Evolutionary conservation across 2,113 vertebrate genomes (phyloP).

Genomic region (Gobius niger): DNA sequence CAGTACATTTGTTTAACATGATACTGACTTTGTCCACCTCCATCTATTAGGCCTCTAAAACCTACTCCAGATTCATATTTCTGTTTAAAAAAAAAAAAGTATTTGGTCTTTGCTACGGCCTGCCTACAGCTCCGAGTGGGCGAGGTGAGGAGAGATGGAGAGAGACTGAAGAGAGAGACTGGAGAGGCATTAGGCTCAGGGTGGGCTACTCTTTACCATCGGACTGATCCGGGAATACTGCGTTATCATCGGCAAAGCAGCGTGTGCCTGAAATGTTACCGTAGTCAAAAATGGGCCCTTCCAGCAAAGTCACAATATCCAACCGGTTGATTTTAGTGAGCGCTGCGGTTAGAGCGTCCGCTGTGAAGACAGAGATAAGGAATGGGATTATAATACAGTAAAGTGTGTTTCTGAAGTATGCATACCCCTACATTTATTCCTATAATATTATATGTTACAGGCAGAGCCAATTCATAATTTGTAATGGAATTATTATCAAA

Average conservation of each 20-base stretch:
- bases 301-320: slow-evolving; percentile 99
- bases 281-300: slow-evolving; percentile 99
- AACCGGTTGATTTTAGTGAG: slow-evolving; percentile 99
- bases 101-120: slow-evolving; percentile 56
- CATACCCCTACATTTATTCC: neutral
- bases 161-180: slow-evolving; percentile 74
- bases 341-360: slow-evolving; percentile 96
- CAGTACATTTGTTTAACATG: too few species aligned
- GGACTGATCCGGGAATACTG: slow-evolving; percentile 93
- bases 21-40: neutral
- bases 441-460: too few species aligned
- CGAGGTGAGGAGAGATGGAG: slow-evolving; percentile 69
- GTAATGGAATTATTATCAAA: too few species aligned
- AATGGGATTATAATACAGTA: neutral
- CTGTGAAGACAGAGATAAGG: slow-evolving; percentile 72
- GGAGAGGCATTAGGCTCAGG: slow-evolving; percentile 65
- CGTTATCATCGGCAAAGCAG: slow-evolving; percentile 99
- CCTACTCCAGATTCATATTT: neutral
- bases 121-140: slow-evolving; percentile 59
- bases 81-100: slow-evolving; percentile 27
- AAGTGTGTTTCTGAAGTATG: neutral
- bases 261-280: slow-evolving; percentile 99
- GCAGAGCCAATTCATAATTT: too few species aligned
- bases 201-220: slow-evolving; percentile 96
- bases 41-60: neutral